A percentile compares a stretch with the other conserved stretches of the same genome.
Conservation (phyloP, 1,140 invertebrate genomes). For the Aphidius ervi region DNA sequence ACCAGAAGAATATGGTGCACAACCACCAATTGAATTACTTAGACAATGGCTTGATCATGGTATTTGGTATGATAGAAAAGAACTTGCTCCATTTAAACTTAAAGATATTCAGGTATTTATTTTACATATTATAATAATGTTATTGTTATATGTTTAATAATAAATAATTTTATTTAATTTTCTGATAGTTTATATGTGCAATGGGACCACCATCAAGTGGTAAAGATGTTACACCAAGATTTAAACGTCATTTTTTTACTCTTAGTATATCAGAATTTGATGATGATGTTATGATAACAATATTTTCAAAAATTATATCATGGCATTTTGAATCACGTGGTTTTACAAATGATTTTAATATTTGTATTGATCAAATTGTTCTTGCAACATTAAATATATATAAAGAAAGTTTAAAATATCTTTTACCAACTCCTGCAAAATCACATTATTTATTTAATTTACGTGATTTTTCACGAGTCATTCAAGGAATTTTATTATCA, state of each 20-base stretch:
- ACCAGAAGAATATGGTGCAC: constrained; percentile 82
- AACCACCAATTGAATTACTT: constrained; percentile 89
- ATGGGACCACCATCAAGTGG: constrained; percentile 85
- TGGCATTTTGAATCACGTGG: constrained; percentile 89
- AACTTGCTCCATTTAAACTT: constrained; percentile 75
- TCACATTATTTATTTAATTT: constrained; percentile 95
- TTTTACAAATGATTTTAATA: constrained; percentile 86
- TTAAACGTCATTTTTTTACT: constrained; percentile 89
- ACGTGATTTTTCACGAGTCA: constrained; percentile 87
- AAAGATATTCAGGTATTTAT: constrained; percentile 68
- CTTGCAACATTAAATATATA: constrained; percentile 80
- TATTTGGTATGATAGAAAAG: constrained; percentile 89
- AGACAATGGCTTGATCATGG: constrained; percentile 90
- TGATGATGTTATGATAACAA: constrained; percentile 78
- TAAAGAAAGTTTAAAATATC: constrained; percentile 71
- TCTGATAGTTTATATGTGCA: constrained; percentile 66
- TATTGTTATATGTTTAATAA: too few relatives aligned
- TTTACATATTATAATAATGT: too few relatives aligned
- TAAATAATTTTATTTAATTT: too few relatives aligned
- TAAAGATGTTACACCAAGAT: constrained; percentile 80
- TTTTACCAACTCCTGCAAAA: constrained; percentile 88
- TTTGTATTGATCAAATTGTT: constrained; percentile 81
- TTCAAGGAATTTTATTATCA: constrained; percentile 60
- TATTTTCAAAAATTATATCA: constrained; percentile 84
- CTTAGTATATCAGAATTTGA: constrained; percentile 88